Conservation (phyloP, 2,113 vertebrate species). For the Thalassoma bifasciatum region DNA sequence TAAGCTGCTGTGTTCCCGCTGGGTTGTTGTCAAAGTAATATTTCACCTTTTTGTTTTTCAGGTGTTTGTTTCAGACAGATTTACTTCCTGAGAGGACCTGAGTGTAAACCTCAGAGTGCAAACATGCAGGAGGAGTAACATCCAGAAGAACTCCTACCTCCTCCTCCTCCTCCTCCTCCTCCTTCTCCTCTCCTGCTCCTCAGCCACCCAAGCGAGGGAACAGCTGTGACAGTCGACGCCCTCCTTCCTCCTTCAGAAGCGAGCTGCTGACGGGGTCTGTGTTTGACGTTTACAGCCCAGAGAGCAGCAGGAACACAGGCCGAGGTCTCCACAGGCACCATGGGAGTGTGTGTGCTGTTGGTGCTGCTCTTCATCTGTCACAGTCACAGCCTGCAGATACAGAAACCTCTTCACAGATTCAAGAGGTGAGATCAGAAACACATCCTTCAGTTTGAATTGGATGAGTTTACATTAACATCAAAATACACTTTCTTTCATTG, state of each 20-base stretch:
- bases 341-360: constrained; percentile 83
- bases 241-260: too few relatives aligned
- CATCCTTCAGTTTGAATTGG: background rate
- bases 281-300: constrained; percentile 22
- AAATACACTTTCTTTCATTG: too few relatives aligned
- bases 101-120: background rate
- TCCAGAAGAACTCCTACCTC: background rate
- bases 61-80: background rate
- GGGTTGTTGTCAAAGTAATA: background rate
- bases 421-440: constrained; percentile 83
- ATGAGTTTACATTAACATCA: too few relatives aligned
- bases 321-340: constrained; percentile 71
- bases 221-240: background rate
- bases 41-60: background rate
- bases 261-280: background rate
- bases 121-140: constrained; percentile 29
- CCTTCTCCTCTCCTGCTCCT: constrained; percentile 5
- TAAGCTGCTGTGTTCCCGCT: background rate
- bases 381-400: constrained; percentile 81
- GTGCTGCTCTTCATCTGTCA: constrained; percentile 82
- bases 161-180: background rate
- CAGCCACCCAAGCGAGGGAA: background rate
- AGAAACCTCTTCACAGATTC: constrained; percentile 80
- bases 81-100: background rate
- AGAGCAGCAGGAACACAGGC: background rate